Base-by-base conservation (phyloP, 2,113 vertebrate species). In the Cairina moschata region DNA sequence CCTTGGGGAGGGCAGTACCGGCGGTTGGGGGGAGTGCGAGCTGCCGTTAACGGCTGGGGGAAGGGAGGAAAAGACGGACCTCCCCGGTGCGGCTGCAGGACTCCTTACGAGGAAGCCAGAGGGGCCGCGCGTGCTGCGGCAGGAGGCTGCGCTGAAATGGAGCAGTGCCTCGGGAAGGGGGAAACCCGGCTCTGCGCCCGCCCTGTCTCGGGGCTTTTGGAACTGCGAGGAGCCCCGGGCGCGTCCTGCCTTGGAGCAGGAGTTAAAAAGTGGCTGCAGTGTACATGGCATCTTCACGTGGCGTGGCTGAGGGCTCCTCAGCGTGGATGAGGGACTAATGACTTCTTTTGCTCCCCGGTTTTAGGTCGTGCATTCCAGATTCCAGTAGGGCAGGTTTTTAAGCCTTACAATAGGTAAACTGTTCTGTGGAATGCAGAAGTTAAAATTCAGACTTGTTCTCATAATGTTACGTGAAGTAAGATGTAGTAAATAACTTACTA, bases 301-400 rank as follows among this genome's bases (percentile, higher is more conserved):
- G n/a, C 8, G 0, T 20, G 23, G 3, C 50, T 15, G 3, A 1
- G 1, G 46, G 16, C 72, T 40, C 6, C 44, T 11, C 5, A n/a
- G 44, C 11, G 0, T 6, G 2, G 16, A 3, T 5, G 32, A 17
- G 63, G 3, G 3, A 8, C 21, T 31, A 1, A n/a, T 0, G 55
- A 3, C 20, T 62, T 4, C 9, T 11, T 9, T 3, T 1, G 28
- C n/a, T 20, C 3, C 20, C 62, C 1, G 9, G 6, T 12, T 23
- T 21, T 8, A 9, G 56, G 29, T 5, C 20, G 58, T 23, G 46
- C 2, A 2, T 66, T 21, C 58, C 59, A 0, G 0, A 2, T 66
- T 21, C 58, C 59, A 0, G 0, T 2, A 0, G 46, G 0, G 17
- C 9, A 0, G 6, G 13, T 10, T 18, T 7, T 11, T 38, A 21